Base-by-base conservation (phyloP, 2,113 vertebrate species). In the Siniperca knerii region DNA sequence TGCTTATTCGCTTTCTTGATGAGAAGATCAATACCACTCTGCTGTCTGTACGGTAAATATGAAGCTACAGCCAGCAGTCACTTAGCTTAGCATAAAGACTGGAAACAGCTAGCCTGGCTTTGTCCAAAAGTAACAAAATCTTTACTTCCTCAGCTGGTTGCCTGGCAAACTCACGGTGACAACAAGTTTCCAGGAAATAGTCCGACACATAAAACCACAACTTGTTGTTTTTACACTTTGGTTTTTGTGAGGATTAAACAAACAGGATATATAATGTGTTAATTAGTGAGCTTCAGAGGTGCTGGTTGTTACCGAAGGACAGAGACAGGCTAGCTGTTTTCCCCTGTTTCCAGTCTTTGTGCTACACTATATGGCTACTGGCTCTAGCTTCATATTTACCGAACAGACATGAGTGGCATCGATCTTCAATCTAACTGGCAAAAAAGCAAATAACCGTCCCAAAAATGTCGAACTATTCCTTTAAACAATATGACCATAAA, bases 41-140 rank as follows among this genome's bases (percentile, higher is more conserved):
- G 1, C 0, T 40, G 44, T 29, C 25, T 71, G 15, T 20, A 35
- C 9, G 16, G 25, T n/a, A 20, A 40, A 54, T 21, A 5, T 66
- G 13, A 37, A 48, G 3, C 25, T 20, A 11, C 2, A 57, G 37
- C n/a, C 16, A 18, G 20, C 3, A 20, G 48, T 9, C 13, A 0
- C 50, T 23, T 65, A 37, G 29, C 52, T 46, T 33, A 52, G 25
- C 54, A 50, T 35, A 11, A 11, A 42, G 23, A 57, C 7, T 42
- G 21, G 20, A 61, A 44, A 37, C 11, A 9, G 21, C 35, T n/a
- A 55, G 35, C 23, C 6, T 42, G 18, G 52, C 70, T 42, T 2
- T 61, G 33, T 74, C 20, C 67, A 68, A 82, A 33, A n/a, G 11
- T 25, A n/a, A 54, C 37, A 66, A 16, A 72, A 8, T 66, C 18